phyloP scores from a whole-genome alignment of 2,888 invertebrate species.

The Brachypalpus laphriformis region DNA sequence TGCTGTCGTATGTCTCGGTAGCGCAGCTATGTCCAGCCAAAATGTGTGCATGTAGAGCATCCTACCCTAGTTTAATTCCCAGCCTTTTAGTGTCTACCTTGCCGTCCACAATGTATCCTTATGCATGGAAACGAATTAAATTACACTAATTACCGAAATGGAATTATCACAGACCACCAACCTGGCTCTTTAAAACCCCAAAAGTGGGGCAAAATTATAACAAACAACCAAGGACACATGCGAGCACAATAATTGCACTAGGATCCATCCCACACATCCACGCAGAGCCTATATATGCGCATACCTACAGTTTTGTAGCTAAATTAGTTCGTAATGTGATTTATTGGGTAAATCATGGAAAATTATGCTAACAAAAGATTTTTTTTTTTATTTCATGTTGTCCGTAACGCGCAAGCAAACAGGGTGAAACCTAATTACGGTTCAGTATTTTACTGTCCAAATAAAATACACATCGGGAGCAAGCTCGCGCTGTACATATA shows the following conservation, averaged over 20 bases:
- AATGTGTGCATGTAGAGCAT: no score
- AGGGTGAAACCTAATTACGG: constrained; percentile 60
- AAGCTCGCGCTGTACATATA: not conserved
- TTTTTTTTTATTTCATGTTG: constrained; percentile 19
- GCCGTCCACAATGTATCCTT: not conserved
- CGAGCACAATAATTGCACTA: constrained; percentile 34
- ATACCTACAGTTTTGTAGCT: constrained; percentile 4
- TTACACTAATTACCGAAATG: constrained; percentile 49
- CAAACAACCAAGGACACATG: constrained; percentile 26
- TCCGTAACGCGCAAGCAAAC: constrained; percentile 31
- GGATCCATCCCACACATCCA: not conserved
- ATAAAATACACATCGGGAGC: constrained; percentile 43
- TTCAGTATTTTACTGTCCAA: constrained; percentile 61
- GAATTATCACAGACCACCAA: constrained; percentile 27
- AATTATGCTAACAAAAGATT: constrained; percentile 44
- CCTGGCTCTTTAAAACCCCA: constrained; percentile 15
- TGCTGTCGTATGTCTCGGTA: no score
- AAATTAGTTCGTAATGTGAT: constrained; percentile 58
- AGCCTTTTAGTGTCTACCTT: no score
- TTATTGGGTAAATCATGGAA: constrained; percentile 59
- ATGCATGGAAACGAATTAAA: constrained; percentile 27
- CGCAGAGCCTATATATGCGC: not conserved
- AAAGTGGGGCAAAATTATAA: constrained; percentile 25
- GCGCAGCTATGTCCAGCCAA: no score
- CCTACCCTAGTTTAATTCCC: no score